A percentile compares a stretch with the other conserved stretches of the same genome.
These are phyloP conservation scores for Palloptera scutellata DNA, from an alignment of 2,888 invertebrate species.

Conservation along the genomic window DNA sequence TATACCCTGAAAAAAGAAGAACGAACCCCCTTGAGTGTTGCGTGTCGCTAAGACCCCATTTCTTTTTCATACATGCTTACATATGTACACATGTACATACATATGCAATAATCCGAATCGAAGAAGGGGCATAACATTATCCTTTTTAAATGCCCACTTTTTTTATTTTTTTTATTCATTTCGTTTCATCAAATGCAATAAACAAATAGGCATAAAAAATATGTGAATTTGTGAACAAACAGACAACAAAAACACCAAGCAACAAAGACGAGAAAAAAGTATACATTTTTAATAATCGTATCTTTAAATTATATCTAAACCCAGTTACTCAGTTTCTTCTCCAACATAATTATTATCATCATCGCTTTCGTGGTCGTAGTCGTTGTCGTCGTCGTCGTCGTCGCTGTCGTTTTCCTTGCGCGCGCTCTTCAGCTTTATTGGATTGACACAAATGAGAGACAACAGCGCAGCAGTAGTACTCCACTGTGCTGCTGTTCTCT, in stretches of 20 bases:
- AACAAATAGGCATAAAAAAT: not conserved
- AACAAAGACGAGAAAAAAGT: constrained; percentile 21
- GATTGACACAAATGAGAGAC: too few species aligned
- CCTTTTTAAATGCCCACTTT: too few species aligned
- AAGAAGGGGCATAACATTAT: constrained; percentile 1
- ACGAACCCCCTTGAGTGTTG: constrained; percentile 40
- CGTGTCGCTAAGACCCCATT: constrained; percentile 6
- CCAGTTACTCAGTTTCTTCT: constrained; percentile 51
- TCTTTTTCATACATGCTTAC: not conserved
- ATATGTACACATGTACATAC: constrained; percentile 12
- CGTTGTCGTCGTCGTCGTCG: too few species aligned
- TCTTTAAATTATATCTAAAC: constrained; percentile 58
- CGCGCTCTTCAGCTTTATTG: too few species aligned
- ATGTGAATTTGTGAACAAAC: too few species aligned
- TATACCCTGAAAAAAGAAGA: constrained; percentile 49
- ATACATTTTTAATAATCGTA: constrained; percentile 37
- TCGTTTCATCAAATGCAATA: constrained; percentile 5
- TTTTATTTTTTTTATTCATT: too few species aligned
- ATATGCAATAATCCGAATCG: constrained; percentile 20
- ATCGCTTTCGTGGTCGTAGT: too few species aligned
- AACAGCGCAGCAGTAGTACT: too few species aligned
- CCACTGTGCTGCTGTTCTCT: too few species aligned
- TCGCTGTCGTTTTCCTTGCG: too few species aligned
- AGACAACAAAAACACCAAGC: not conserved
- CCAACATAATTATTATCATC: too few species aligned